phyloP scores from a whole-genome alignment of 2,113 vertebrate species.

The Tetraodon nigroviridis region DNA sequence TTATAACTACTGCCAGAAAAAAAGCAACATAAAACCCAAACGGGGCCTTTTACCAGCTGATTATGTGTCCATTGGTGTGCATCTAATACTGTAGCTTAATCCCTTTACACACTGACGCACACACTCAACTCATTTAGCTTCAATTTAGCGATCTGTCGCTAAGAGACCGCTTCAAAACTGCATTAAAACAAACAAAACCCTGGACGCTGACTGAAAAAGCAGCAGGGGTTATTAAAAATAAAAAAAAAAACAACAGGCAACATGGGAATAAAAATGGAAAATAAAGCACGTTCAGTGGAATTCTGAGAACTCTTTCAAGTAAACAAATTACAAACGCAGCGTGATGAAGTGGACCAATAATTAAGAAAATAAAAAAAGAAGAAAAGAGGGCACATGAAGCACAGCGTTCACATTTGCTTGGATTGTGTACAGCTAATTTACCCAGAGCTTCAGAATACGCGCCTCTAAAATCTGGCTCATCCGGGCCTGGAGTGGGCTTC shows the following conservation, averaged over 20 bases:
- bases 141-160: slow-evolving; percentile 1
- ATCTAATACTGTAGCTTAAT: slow-evolving; percentile 65
- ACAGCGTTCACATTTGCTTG: slow-evolving; percentile 48
- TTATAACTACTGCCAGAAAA: slow-evolving; percentile 33
- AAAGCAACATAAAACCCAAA: slow-evolving; percentile 49
- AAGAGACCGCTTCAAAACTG: slow-evolving; percentile 35
- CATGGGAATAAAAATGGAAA: slow-evolving; percentile 46
- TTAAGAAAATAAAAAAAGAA: slow-evolving; percentile 5
- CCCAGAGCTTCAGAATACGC: slow-evolving; percentile 14
- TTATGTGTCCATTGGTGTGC: slow-evolving; percentile 50
- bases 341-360: slow-evolving; percentile 33
- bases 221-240: slow-evolving; percentile 1
- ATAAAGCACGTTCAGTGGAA: slow-evolving; percentile 51
- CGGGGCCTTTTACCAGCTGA: slow-evolving; percentile 40
- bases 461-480: slow-evolving; percentile 12
- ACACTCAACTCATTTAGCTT: slow-evolving; percentile 23
- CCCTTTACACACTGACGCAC: slow-evolving; percentile 37
- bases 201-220: slow-evolving; percentile 13
- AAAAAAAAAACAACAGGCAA: slow-evolving; percentile 39
- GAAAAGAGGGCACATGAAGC: slow-evolving; percentile 10
- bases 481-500: slow-evolving; percentile 36
- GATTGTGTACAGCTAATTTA: slow-evolving; percentile 14
- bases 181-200: slow-evolving; percentile 6
- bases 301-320: slow-evolving; percentile 60
- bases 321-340: slow-evolving; percentile 38